Evolutionary conservation across 2,797 vertebrate genomes (phyloP).

Genomic region (Simalia tracyae): DNA sequence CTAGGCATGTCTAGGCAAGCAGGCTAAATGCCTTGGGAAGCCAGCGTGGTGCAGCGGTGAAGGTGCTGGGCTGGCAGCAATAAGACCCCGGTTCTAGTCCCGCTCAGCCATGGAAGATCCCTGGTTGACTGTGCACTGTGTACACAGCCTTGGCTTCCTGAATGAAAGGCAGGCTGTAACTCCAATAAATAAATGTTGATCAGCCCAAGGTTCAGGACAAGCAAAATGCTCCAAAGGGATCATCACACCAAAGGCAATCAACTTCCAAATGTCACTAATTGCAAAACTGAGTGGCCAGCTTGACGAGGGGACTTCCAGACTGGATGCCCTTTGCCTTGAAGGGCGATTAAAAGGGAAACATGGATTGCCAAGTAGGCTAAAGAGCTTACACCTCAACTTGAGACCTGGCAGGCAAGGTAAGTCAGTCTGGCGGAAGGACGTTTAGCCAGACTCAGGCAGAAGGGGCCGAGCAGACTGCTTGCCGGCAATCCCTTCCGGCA

Average conservation of each 20-base stretch:
- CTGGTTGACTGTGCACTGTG: neutral
- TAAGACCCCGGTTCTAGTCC: neutral
- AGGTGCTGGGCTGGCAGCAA: neutral
- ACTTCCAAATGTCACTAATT: neutral
- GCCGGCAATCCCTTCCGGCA: neutral
- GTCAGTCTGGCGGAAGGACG: neutral
- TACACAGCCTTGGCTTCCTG: neutral
- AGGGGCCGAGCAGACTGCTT: neutral
- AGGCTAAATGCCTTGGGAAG: neutral
- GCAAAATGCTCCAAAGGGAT: neutral
- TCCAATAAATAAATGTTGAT: neutral
- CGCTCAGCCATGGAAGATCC: neutral
- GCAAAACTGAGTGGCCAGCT: neutral
- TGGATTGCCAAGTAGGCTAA: neutral
- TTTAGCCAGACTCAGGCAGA: neutral
- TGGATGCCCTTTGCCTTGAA: neutral
- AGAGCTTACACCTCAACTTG: neutral
- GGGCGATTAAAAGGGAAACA: neutral
- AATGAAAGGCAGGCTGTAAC: neutral
- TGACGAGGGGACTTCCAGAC: neutral
- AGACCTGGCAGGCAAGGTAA: neutral
- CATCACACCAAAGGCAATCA: neutral
- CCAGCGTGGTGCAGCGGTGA: neutral
- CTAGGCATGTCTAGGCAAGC: neutral
- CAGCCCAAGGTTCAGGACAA: neutral